Evolutionary conservation across 2,113 vertebrate species (phyloP).

Genomic region (Litocranius walleri): DNA sequence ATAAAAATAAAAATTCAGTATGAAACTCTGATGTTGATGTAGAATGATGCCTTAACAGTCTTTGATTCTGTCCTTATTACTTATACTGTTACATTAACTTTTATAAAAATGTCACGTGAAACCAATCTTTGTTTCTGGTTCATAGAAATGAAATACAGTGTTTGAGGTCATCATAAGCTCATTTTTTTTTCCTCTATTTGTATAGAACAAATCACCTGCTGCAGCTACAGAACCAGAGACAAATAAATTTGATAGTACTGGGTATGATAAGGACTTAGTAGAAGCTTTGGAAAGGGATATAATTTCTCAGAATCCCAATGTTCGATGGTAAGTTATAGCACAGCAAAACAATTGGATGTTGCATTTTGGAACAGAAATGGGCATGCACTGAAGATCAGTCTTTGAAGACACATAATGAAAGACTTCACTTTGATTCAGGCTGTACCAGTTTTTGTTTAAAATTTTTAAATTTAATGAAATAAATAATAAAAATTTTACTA

Average conservation of each 20-base stretch:
- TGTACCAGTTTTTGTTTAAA: not conserved
- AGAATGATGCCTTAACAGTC: not conserved
- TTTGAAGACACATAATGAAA: not conserved
- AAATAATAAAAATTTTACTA: not conserved
- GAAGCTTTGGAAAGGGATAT: slow-evolving; percentile 98
- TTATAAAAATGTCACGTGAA: not conserved
- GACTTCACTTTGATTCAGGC: not conserved
- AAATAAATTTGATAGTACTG: slow-evolving; percentile 93
- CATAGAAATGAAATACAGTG: not conserved
- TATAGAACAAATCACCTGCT: slow-evolving; percentile 87
- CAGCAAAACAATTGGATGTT: not conserved
- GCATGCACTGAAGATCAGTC: not conserved
- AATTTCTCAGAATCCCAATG: slow-evolving; percentile 96
- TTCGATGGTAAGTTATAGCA: slow-evolving; percentile 89
- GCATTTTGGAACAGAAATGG: not conserved
- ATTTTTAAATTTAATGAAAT: not conserved
- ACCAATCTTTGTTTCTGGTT: slow-evolving; percentile 5
- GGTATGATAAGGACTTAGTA: slow-evolving; percentile 96
- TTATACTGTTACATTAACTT: not conserved
- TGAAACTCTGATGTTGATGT: not conserved
- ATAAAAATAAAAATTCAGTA: not conserved
- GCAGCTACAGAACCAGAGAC: slow-evolving; percentile 90
- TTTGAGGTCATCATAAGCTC: slow-evolving; percentile 4
- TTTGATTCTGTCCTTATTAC: not conserved
- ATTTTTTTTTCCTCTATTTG: not conserved